phyloP scores from a whole-genome alignment of 2,113 vertebrate genomes.

The Microcebus jonahi region DNA sequence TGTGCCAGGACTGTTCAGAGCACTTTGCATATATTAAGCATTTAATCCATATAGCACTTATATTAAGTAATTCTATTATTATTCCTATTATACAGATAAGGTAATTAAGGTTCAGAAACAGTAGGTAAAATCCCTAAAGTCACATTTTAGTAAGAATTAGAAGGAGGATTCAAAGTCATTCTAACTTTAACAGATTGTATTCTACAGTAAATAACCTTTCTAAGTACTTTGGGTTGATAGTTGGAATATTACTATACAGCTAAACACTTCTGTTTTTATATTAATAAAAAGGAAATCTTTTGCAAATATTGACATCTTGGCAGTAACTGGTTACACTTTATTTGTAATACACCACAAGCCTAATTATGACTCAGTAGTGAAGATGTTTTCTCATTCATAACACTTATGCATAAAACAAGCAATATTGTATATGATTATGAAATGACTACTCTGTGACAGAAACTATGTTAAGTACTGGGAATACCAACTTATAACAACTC shows the following conservation, averaged over 20 bases:
- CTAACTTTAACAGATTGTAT: neutral
- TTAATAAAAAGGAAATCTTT: neutral
- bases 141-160: neutral
- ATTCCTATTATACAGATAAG: neutral
- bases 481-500: neutral
- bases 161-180: neutral
- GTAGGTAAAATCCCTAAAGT: neutral
- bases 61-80: neutral
- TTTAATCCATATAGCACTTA: neutral
- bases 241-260: neutral
- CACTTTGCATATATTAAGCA: neutral
- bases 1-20: neutral
- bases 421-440: neutral
- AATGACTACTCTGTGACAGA: neutral
- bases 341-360: neutral
- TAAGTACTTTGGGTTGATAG: neutral
- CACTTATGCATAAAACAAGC: neutral
- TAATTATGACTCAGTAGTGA: neutral
- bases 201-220: neutral
- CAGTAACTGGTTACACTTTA: neutral
- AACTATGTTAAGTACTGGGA: neutral
- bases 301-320: neutral
- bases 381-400: neutral
- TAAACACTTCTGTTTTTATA: neutral
- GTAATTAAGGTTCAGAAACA: neutral